These are phyloP conservation scores for Cassiopea xamachana DNA, from an alignment of 30 jellyfish, hydroid and myxozoan genomes.

Conservation along the genomic window DNA sequence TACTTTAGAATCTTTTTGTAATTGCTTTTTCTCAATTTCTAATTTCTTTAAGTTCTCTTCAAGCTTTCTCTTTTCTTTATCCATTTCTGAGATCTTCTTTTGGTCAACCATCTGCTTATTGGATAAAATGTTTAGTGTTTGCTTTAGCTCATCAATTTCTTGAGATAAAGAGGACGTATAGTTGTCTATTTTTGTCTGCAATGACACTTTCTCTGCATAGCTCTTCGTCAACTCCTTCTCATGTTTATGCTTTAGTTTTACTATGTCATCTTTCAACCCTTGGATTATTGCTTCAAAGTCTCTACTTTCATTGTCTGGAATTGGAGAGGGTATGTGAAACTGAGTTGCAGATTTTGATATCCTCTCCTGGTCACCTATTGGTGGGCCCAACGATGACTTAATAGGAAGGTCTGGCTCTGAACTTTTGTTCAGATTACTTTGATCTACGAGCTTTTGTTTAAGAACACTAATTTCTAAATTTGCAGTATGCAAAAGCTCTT, in stretches of 20 bases:
- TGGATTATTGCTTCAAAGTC: not conserved
- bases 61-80: conserved; percentile 22
- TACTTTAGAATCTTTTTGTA: conserved; percentile 20
- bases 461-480: conserved; percentile 28
- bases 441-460: conserved; percentile 10
- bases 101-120: conserved; percentile 26
- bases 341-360: conserved; percentile 39
- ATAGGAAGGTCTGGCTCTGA: conserved; percentile 3
- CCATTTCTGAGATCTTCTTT: conserved; percentile 22
- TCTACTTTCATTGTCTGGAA: not conserved
- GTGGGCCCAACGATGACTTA: not conserved
- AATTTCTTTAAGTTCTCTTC: conserved; percentile 27
- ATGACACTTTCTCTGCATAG: conserved; percentile 31
- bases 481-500: conserved; percentile 31
- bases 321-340: not conserved
- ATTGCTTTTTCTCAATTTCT: conserved; percentile 27
- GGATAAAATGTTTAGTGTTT: conserved; percentile 25
- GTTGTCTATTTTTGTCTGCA: conserved; percentile 32
- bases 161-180: conserved; percentile 48
- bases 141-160: conserved; percentile 59
- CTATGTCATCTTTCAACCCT: conserved; percentile 45
- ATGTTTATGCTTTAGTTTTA: conserved; percentile 20
- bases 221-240: conserved; percentile 34
- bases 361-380: not conserved
- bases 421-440: not conserved